Conservation (phyloP, 2,888 invertebrate genomes). For the Eilema sororculum region DNA sequence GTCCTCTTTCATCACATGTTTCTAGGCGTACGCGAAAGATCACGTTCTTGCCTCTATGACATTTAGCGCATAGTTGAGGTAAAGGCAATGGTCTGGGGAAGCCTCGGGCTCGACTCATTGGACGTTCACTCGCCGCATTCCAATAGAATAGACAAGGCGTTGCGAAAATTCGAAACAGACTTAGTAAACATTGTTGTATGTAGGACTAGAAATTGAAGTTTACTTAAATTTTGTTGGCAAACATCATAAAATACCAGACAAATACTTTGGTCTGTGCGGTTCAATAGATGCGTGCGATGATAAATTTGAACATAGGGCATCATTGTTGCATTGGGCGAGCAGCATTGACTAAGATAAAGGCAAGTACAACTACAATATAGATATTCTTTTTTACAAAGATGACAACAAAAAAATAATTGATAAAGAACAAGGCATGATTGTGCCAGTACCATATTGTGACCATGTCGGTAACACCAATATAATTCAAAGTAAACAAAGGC, state of each 20-base stretch:
- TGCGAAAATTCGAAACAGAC: slow-evolving; percentile 68
- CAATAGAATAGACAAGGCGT: slow-evolving; percentile 56
- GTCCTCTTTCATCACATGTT: slow-evolving; percentile 56
- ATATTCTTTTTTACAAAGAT: background rate
- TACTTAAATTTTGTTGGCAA: slow-evolving; percentile 11
- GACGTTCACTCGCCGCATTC: slow-evolving; percentile 82
- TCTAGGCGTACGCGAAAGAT: slow-evolving; percentile 56
- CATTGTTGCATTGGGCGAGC: background rate
- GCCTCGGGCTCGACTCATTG: slow-evolving; percentile 64
- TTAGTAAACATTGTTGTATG: slow-evolving; percentile 43
- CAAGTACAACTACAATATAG: background rate
- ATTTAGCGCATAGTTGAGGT: slow-evolving; percentile 72
- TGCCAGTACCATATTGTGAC: slow-evolving; percentile 40
- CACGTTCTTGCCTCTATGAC: slow-evolving; percentile 77
- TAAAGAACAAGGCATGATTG: slow-evolving; percentile 41
- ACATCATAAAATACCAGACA: slow-evolving; percentile 11
- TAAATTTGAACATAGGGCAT: slow-evolving; percentile 15
- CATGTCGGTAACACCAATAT: slow-evolving; percentile 51
- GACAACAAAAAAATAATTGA: slow-evolving; percentile 30
- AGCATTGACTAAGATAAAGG: background rate
- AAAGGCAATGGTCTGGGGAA: slow-evolving; percentile 65
- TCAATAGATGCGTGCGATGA: background rate
- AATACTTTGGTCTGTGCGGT: background rate
- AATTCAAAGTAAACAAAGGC: slow-evolving; percentile 27
- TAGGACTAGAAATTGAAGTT: slow-evolving; percentile 29